Percentiles rank a stretch among this genome's conserved stretches.
These are phyloP conservation scores for Neuroscelio doddi DNA, from an alignment of 2,888 invertebrate genomes.

Conservation along the genomic window DNA sequence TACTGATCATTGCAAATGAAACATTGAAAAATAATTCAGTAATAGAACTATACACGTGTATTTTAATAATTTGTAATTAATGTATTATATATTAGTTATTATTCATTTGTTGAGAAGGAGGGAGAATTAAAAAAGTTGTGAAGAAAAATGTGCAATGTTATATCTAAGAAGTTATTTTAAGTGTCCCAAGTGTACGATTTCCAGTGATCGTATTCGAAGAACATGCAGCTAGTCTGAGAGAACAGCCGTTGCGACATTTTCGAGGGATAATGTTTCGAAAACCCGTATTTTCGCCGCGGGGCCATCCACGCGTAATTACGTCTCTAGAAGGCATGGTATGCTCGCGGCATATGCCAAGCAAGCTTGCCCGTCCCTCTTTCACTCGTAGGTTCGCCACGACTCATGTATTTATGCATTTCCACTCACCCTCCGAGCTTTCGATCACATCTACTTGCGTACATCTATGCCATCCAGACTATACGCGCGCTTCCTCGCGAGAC, in stretches of 20 bases:
- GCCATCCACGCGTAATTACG: slow-evolving; percentile 64
- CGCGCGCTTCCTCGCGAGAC: slow-evolving; percentile 10
- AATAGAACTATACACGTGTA: too few relatives aligned
- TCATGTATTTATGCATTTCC: slow-evolving; percentile 71
- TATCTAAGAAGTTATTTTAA: too few relatives aligned
- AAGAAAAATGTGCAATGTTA: too few relatives aligned
- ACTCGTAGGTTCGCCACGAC: slow-evolving; percentile 54
- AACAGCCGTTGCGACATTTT: slow-evolving; percentile 48
- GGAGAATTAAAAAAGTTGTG: too few relatives aligned
- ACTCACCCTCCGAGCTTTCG: slow-evolving; percentile 39
- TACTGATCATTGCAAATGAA: too few relatives aligned
- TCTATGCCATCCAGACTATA: slow-evolving; percentile 22
- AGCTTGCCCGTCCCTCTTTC: slow-evolving; percentile 57
- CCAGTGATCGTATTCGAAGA: slow-evolving; percentile 29
- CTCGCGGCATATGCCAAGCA: slow-evolving; percentile 61
- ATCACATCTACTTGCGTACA: slow-evolving; percentile 28
- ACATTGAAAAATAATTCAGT: too few relatives aligned
- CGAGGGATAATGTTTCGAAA: slow-evolving; percentile 55
- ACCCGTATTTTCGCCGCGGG: slow-evolving; percentile 59
- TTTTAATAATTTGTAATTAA: too few relatives aligned
- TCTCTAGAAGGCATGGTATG: slow-evolving; percentile 55
- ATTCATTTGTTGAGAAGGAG: too few relatives aligned
- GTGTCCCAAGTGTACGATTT: too few relatives aligned
- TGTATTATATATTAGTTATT: too few relatives aligned
- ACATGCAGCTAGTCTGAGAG: slow-evolving; percentile 28